Evolutionary conservation across 2,888 invertebrate species (phyloP).

Genomic region (Tenthredo livida): DNA sequence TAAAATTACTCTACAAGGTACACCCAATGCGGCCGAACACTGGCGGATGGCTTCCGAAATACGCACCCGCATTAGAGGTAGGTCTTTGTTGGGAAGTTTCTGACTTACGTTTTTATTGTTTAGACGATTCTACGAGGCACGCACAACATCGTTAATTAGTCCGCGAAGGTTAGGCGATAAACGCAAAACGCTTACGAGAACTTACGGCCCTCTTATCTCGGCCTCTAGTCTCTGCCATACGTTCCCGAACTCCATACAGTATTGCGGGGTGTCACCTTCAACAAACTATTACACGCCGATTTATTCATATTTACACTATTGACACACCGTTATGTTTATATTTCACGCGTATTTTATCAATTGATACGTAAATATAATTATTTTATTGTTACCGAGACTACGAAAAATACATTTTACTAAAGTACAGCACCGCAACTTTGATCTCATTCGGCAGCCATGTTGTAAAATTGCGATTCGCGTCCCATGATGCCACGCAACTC

Average conservation of each 20-base stretch:
- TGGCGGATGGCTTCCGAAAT: slow-evolving; percentile 69
- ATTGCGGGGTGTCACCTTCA: slow-evolving; percentile 75
- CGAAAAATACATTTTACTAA: slow-evolving; percentile 70
- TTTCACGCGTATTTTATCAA: slow-evolving; percentile 62
- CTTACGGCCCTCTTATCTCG: slow-evolving; percentile 68
- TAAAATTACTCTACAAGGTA: background rate
- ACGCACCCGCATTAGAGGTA: slow-evolving; percentile 61
- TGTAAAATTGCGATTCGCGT: slow-evolving; percentile 73
- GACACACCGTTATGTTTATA: slow-evolving; percentile 55
- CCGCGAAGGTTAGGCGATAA: slow-evolving; percentile 55
- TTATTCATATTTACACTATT: slow-evolving; percentile 70
- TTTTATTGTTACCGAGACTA: slow-evolving; percentile 63
- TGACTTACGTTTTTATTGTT: slow-evolving; percentile 70
- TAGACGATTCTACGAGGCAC: slow-evolving; percentile 56
- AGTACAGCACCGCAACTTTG: slow-evolving; percentile 74
- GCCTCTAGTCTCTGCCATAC: slow-evolving; percentile 73
- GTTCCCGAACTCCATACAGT: slow-evolving; percentile 70
- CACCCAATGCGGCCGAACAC: slow-evolving; percentile 57
- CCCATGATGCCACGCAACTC: slow-evolving; percentile 72
- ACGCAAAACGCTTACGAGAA: slow-evolving; percentile 62
- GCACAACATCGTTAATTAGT: slow-evolving; percentile 65
- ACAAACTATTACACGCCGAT: slow-evolving; percentile 65
- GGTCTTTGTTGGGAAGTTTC: slow-evolving; percentile 54
- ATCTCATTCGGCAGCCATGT: slow-evolving; percentile 76
- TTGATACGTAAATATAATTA: slow-evolving; percentile 60